phyloP scores from a whole-genome alignment of 2,113 vertebrate genomes.

The Leptocoma aspasia region DNA sequence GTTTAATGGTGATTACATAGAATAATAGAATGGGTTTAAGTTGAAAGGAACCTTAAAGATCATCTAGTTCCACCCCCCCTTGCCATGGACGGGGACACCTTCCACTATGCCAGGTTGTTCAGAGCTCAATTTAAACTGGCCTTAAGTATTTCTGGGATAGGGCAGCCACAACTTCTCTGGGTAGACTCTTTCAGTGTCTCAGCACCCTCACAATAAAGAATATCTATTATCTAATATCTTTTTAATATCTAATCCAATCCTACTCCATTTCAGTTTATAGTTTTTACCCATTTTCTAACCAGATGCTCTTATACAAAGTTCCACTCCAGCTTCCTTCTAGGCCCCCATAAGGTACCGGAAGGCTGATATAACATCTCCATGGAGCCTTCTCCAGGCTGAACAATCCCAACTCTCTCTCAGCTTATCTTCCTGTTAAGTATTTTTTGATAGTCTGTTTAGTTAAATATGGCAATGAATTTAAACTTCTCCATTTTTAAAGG shows the following conservation, averaged over 20 bases:
- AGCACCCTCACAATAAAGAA: background rate
- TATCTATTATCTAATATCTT: background rate
- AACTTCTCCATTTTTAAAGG: background rate
- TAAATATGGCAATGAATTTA: background rate
- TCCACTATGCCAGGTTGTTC: background rate
- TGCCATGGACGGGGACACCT: background rate
- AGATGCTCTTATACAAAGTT: background rate
- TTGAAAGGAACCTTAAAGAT: background rate
- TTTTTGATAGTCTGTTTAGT: background rate
- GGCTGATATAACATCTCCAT: fast-evolving
- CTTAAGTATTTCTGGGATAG: background rate
- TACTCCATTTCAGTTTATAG: background rate
- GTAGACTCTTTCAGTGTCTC: background rate
- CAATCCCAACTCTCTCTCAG: background rate
- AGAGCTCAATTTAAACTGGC: background rate
- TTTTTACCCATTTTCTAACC: background rate
- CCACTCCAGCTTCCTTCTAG: background rate
- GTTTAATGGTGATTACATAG: background rate
- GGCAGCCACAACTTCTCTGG: background rate
- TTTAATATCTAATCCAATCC: background rate
- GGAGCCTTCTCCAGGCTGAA: background rate
- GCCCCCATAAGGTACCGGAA: background rate
- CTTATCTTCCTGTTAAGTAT: background rate
- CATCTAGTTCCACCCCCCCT: fast-evolving
- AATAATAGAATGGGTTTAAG: background rate